Percentiles rank a stretch among this genome's conserved stretches.
These are phyloP conservation scores for Trachelipus rathkii DNA, from an alignment of 1,140 invertebrate genomes.

Conservation along the genomic window DNA sequence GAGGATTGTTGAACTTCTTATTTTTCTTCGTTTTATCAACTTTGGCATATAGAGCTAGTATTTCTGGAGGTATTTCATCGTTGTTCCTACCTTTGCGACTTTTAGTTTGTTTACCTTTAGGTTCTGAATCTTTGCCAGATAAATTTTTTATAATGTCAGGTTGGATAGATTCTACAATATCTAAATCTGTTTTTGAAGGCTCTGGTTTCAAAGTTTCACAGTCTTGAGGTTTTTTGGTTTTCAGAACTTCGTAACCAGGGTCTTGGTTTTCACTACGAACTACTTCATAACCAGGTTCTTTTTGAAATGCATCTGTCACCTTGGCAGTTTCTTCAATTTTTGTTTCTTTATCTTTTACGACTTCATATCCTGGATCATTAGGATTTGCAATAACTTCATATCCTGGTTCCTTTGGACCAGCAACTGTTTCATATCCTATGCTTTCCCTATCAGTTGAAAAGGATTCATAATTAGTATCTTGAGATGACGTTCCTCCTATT, in stretches of 20 bases:
- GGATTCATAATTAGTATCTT: slow-evolving; percentile 24
- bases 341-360: slow-evolving; percentile 20
- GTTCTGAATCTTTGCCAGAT: not conserved
- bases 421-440: slow-evolving; percentile 39
- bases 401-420: slow-evolving; percentile 27
- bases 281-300: not conserved
- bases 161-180: slow-evolving; percentile 21
- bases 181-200: slow-evolving; percentile 21
- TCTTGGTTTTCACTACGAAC: not conserved
- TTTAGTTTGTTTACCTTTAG: not conserved
- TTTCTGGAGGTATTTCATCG: slow-evolving; percentile 38
- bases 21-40: slow-evolving; percentile 44
- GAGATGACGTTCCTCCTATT: not conserved
- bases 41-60: slow-evolving; percentile 42
- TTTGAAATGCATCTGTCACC: not conserved
- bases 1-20: slow-evolving; percentile 7
- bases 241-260: slow-evolving; percentile 31
- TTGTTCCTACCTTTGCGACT: not conserved
- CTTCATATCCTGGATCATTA: slow-evolving; percentile 37
- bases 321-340: not conserved
- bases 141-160: slow-evolving; percentile 41
- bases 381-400: slow-evolving; percentile 24
- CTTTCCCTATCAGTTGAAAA: slow-evolving; percentile 32
- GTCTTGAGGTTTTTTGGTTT: slow-evolving; percentile 14
- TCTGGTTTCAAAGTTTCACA: slow-evolving; percentile 35